A percentile compares a stretch with the other conserved stretches of the same genome.
phyloP scores from a whole-genome alignment of 2,888 invertebrate species.

The Catocala nupta region DNA sequence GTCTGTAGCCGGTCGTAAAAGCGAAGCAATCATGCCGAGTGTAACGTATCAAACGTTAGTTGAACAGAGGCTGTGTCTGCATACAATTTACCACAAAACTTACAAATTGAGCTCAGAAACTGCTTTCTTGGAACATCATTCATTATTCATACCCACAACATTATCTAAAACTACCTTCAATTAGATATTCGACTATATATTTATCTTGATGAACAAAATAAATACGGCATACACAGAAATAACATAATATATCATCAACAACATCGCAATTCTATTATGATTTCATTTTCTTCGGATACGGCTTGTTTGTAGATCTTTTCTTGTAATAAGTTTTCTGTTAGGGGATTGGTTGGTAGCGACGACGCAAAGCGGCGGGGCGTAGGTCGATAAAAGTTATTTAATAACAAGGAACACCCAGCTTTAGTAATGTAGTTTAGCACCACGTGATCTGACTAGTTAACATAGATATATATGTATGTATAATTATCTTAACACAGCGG shows the following conservation, averaged over 20 bases:
- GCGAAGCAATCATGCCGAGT: constrained; percentile 46
- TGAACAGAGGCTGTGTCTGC: constrained; percentile 13
- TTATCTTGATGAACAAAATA: constrained; percentile 1
- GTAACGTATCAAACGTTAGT: constrained; percentile 38
- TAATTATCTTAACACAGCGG: constrained; percentile 19
- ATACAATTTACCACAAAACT: no score
- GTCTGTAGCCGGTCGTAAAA: constrained; percentile 42
- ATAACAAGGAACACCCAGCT: constrained; percentile 77
- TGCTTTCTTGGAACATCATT: neutral
- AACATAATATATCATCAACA: constrained; percentile 8
- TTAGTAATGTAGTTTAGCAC: constrained; percentile 56
- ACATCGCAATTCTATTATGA: constrained; percentile 35
- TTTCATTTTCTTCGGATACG: constrained; percentile 42
- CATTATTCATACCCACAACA: no score
- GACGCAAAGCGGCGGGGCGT: constrained; percentile 59
- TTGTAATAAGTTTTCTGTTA: constrained; percentile 58
- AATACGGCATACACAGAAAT: constrained; percentile 7
- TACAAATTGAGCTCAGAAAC: constrained; percentile 1
- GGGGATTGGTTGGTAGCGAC: constrained; percentile 51
- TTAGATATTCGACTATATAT: neutral
- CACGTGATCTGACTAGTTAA: constrained; percentile 63
- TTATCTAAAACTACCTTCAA: neutral
- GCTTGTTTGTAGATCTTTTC: constrained; percentile 51
- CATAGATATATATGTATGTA: constrained; percentile 10
- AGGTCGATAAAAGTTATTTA: constrained; percentile 84